phyloP scores from a whole-genome alignment of 2,888 invertebrate genomes.

The Epirrita christyi region DNA sequence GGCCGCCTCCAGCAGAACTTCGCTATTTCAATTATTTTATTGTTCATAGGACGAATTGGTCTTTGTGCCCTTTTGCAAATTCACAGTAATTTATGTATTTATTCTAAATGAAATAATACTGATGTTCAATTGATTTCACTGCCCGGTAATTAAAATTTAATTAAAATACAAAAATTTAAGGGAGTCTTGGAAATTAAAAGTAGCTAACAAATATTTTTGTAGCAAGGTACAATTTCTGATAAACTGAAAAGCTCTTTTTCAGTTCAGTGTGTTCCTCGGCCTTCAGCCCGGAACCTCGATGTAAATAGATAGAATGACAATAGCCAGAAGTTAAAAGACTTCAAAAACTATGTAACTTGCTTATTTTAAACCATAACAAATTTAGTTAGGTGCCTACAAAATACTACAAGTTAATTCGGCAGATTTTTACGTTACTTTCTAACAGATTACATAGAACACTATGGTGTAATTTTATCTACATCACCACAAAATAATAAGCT shows the following conservation, averaged over 20 bases:
- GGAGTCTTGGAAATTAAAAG: neutral
- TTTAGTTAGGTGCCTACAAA: constrained; percentile 61
- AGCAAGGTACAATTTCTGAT: constrained; percentile 10
- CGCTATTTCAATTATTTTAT: constrained; percentile 51
- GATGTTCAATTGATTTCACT: constrained; percentile 35
- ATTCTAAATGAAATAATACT: neutral
- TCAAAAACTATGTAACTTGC: constrained; percentile 67
- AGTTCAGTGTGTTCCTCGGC: constrained; percentile 27
- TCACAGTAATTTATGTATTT: constrained; percentile 14
- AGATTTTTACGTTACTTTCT: constrained; percentile 65
- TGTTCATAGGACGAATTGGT: constrained; percentile 77
- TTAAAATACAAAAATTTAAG: too few relatives aligned
- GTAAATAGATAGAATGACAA: constrained; percentile 60
- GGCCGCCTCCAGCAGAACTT: constrained; percentile 74
- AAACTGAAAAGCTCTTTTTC: constrained; percentile 45
- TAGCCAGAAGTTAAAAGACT: constrained; percentile 63
- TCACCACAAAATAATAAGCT: constrained; percentile 44
- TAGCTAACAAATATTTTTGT: neutral
- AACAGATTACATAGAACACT: constrained; percentile 69
- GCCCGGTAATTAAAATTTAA: neutral
- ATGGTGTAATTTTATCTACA: constrained; percentile 62
- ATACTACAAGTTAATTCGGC: constrained; percentile 72
- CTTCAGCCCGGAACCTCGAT: constrained; percentile 57
- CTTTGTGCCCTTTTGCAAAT: constrained; percentile 62
- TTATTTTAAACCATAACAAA: constrained; percentile 49